These are phyloP conservation scores for Candoia aspera DNA, from an alignment of 2,113 vertebrate species.

Conservation along the genomic window DNA sequence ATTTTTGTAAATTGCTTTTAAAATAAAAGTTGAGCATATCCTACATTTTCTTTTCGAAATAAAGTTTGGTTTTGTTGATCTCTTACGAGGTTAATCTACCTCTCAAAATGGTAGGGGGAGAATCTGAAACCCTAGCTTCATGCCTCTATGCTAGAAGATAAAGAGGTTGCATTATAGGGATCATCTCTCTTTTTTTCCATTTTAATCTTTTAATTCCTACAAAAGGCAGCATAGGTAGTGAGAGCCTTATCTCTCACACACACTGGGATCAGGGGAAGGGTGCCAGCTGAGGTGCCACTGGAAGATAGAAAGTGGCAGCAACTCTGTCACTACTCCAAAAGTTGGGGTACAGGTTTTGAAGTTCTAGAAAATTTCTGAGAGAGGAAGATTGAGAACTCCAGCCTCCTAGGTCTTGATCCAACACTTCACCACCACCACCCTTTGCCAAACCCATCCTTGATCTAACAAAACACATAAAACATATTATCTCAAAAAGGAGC, in stretches of 20 bases:
- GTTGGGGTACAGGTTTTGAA: not conserved
- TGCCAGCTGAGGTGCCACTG: not conserved
- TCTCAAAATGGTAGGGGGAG: not conserved
- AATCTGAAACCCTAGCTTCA: not conserved
- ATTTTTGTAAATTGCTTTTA: not conserved
- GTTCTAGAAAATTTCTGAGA: not conserved
- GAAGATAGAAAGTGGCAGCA: not conserved
- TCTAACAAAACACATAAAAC: not conserved
- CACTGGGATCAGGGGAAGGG: not conserved
- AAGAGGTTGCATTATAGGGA: not conserved
- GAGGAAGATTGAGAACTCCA: not conserved
- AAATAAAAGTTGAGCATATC: not conserved
- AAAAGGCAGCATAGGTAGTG: not conserved
- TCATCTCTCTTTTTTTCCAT: not conserved
- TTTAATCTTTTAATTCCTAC: not conserved
- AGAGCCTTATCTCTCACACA: not conserved
- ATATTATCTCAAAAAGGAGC: not conserved
- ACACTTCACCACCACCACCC: not conserved
- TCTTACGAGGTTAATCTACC: not conserved
- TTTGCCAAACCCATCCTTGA: too few species aligned
- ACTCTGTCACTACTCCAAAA: not conserved
- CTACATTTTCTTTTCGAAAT: not conserved
- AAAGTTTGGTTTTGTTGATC: not conserved
- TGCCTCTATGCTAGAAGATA: not conserved
- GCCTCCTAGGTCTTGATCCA: not conserved